These are phyloP conservation scores for Drosophila suboccidentalis DNA, from an alignment of 2,888 invertebrate genomes.

Conservation along the genomic window DNA sequence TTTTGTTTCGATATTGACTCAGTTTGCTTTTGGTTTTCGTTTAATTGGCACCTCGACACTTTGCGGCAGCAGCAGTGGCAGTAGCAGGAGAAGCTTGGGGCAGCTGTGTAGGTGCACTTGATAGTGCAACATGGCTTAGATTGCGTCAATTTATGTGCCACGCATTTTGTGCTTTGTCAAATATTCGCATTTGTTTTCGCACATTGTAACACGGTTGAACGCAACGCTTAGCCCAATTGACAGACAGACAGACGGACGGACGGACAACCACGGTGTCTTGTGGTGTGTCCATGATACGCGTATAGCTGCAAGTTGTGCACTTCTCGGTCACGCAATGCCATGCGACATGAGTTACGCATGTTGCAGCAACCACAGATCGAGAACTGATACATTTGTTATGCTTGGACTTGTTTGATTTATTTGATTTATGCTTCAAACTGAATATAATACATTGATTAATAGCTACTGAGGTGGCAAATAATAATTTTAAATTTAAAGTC, in stretches of 20 bases:
- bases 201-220: conserved; percentile 58
- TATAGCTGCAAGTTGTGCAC: conserved; percentile 25
- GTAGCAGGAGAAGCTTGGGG: neutral
- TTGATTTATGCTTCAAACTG: conserved; percentile 3
- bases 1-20: conserved; percentile 24
- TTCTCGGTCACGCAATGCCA: conserved; percentile 57
- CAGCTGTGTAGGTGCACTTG: conserved; percentile 54
- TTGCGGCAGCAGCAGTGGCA: neutral
- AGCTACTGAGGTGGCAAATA: conserved; percentile 19
- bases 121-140: conserved; percentile 30
- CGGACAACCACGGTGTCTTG: conserved; percentile 9
- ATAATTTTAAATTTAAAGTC: conserved; percentile 18
- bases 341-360: conserved; percentile 75
- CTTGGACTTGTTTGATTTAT: conserved; percentile 21
- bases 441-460: conserved; percentile 22
- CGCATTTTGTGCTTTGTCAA: conserved; percentile 59
- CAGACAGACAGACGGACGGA: conserved; percentile 33
- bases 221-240: conserved; percentile 33
- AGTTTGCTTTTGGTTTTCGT: conserved; percentile 34
- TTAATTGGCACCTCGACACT: conserved; percentile 76
- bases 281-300: conserved; percentile 29
- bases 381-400: conserved; percentile 26
- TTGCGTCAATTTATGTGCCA: conserved; percentile 54
- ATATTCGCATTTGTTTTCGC: conserved; percentile 65
- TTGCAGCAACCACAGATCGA: conserved; percentile 25